Conservation (phyloP, 2,888 invertebrate species). For the Sympetrum striolatum region DNA sequence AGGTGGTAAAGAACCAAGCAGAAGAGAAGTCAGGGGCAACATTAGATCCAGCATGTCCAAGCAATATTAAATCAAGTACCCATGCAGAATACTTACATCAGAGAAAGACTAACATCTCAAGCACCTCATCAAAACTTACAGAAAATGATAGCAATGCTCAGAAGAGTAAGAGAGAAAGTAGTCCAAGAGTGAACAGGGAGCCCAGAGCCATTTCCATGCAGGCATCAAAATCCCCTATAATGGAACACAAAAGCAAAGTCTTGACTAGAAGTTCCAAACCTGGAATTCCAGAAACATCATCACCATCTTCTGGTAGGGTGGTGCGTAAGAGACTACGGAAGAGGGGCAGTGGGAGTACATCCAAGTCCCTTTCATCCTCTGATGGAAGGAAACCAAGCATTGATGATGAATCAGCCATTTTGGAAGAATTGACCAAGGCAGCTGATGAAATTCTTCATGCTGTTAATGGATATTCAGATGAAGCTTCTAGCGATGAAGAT, state of each 20-base stretch:
- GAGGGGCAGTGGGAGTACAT: constrained; percentile 60
- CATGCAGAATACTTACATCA: background rate
- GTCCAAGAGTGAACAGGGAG: background rate
- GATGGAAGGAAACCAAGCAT: constrained; percentile 55
- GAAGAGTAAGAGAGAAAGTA: background rate
- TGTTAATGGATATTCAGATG: constrained; percentile 45
- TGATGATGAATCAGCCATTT: constrained; percentile 58
- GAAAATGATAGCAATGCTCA: background rate
- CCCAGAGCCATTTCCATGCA: background rate
- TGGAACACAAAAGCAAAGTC: background rate
- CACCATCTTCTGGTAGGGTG: constrained; percentile 58
- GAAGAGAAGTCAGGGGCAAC: background rate
- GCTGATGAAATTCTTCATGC: constrained; percentile 45
- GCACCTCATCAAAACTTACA: background rate
- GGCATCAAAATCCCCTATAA: background rate
- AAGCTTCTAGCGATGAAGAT: constrained; percentile 44
- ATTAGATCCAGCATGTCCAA: background rate
- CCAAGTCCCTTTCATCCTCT: constrained; percentile 28
- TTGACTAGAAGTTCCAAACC: background rate
- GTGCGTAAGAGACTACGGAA: constrained; percentile 62
- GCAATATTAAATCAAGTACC: background rate
- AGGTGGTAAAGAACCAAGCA: background rate
- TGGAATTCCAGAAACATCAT: constrained; percentile 49
- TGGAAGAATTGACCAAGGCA: constrained; percentile 45
- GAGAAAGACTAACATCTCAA: background rate